A percentile compares a stretch with the other conserved stretches of the same genome.
phyloP scores from a whole-genome alignment of 2,888 invertebrate species.

The Hecatera dysodea region DNA sequence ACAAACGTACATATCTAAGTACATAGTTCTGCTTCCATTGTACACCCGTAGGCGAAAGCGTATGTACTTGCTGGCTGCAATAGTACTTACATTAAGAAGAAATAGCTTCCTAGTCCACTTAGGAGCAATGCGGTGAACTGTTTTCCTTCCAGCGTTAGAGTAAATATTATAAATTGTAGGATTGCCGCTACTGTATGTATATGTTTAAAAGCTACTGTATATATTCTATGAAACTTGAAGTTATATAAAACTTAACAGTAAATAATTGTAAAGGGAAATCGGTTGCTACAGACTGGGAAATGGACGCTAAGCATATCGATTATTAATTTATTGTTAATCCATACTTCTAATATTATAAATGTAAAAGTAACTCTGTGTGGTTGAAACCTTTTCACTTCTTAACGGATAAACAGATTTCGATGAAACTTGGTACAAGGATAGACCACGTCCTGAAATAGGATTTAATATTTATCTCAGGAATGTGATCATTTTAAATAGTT shows the following conservation, averaged over 20 bases:
- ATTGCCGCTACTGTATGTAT: conserved; percentile 7
- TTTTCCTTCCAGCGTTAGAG: conserved; percentile 48
- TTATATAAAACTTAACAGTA: neutral
- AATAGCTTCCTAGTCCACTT: conserved; percentile 57
- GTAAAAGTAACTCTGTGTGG: too few species aligned
- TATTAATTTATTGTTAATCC: too few species aligned
- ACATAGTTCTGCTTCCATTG: conserved; percentile 15
- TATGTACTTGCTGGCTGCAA: conserved; percentile 30
- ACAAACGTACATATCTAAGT: neutral
- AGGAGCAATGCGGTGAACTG: conserved; percentile 56
- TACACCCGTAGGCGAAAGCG: conserved; percentile 16
- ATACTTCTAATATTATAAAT: too few species aligned
- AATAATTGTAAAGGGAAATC: neutral
- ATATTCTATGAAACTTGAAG: neutral
- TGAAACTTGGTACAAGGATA: too few species aligned
- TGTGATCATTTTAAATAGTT: too few species aligned
- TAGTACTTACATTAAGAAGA: conserved; percentile 56
- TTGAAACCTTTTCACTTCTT: too few species aligned
- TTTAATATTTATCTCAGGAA: too few species aligned
- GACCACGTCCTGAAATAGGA: too few species aligned
- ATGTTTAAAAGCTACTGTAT: conserved; percentile 7
- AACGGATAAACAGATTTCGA: too few species aligned
- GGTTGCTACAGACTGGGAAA: too few species aligned
- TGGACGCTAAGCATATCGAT: neutral
- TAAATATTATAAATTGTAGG: conserved; percentile 57